These are phyloP conservation scores for Prenolepis imparis DNA, from an alignment of 2,888 invertebrate species.

Conservation along the genomic window DNA sequence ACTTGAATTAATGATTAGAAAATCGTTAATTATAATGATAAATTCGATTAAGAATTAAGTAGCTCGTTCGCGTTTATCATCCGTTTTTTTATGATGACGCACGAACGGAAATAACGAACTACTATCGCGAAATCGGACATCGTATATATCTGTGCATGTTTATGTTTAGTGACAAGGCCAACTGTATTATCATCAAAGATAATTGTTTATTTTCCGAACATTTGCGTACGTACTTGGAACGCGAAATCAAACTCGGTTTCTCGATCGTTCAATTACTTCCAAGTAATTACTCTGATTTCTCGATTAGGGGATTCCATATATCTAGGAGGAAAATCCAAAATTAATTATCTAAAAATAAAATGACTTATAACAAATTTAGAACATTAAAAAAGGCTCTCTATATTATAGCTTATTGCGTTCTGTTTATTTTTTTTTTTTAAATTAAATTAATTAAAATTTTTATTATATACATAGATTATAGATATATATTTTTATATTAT, in stretches of 20 bases:
- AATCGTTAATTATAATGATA: slow-evolving; percentile 25
- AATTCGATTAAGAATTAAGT: slow-evolving; percentile 18
- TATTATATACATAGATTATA: slow-evolving; percentile 6
- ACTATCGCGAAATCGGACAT: neutral
- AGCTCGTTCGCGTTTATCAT: neutral
- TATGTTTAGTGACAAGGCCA: slow-evolving; percentile 18
- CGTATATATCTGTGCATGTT: neutral
- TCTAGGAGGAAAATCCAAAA: neutral
- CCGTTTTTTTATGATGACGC: slow-evolving; percentile 35
- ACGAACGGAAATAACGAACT: slow-evolving; percentile 43
- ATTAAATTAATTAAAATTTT: neutral
- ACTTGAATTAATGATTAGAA: slow-evolving; percentile 35
- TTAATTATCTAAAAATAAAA: slow-evolving; percentile 7
- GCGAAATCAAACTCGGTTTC: slow-evolving; percentile 1
- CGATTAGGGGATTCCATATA: neutral
- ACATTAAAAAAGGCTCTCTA: neutral
- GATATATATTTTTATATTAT: neutral
- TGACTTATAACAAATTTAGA: neutral
- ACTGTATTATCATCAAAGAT: slow-evolving; percentile 44
- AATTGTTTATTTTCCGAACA: slow-evolving; percentile 48
- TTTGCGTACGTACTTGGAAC: slow-evolving; percentile 17
- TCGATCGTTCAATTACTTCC: slow-evolving; percentile 7
- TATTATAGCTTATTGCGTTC: neutral
- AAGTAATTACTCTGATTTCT: slow-evolving; percentile 1
- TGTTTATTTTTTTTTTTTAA: neutral